phyloP scores from a whole-genome alignment of 2,888 invertebrate genomes.

The Creontiades dilutus region DNA sequence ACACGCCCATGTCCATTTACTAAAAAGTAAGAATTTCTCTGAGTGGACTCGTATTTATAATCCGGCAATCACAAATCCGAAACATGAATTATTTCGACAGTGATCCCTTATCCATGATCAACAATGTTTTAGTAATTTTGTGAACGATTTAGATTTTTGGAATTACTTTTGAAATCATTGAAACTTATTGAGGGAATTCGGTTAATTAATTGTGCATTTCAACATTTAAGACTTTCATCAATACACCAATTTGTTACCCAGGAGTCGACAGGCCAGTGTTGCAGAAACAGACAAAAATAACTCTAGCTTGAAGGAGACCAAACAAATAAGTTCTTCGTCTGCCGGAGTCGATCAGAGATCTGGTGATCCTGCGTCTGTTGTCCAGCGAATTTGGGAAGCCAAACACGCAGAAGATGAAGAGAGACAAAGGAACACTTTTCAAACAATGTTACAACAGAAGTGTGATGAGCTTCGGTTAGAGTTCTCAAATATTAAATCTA shows the following conservation, averaged over 20 bases:
- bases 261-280: slow-evolving; percentile 37
- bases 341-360: neutral
- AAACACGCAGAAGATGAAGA: slow-evolving; percentile 6
- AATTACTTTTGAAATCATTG: too few relatives aligned
- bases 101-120: too few relatives aligned
- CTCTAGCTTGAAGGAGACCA: neutral
- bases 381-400: neutral
- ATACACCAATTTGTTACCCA: neutral
- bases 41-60: too few relatives aligned
- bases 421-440: slow-evolving; percentile 65
- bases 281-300: slow-evolving; percentile 7
- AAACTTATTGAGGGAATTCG: too few relatives aligned
- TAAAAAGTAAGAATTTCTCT: too few relatives aligned
- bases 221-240: neutral
- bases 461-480: slow-evolving; percentile 72
- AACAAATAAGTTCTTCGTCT: neutral
- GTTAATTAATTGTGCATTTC: too few relatives aligned
- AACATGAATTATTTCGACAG: too few relatives aligned
- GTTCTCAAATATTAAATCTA: slow-evolving; percentile 71
- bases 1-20: too few relatives aligned
- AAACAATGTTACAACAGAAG: slow-evolving; percentile 73
- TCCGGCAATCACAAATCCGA: too few relatives aligned
- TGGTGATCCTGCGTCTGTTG: neutral
- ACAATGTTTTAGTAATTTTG: too few relatives aligned
- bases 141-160: too few relatives aligned